phyloP scores from a whole-genome alignment of 2,113 vertebrate genomes.

The Piaya cayana region DNA sequence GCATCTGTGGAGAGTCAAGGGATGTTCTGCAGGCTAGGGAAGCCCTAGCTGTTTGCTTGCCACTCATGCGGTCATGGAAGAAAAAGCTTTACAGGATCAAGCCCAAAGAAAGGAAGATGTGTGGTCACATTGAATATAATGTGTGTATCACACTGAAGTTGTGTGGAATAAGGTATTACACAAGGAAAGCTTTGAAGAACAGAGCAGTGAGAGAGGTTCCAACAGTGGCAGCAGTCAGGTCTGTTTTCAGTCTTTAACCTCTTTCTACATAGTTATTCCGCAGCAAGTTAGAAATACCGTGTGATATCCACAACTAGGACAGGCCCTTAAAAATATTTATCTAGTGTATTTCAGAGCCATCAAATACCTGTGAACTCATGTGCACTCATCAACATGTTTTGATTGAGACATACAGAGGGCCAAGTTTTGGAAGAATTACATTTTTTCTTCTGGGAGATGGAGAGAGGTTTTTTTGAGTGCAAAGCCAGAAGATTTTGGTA shows the following conservation, averaged over 20 bases:
- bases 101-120: neutral
- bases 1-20: neutral
- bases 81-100: neutral
- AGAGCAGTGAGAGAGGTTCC: neutral
- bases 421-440: neutral
- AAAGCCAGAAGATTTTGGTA: neutral
- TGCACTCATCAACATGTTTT: neutral
- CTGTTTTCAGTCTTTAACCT: neutral
- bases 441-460: neutral
- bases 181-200: neutral
- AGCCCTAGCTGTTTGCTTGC: neutral
- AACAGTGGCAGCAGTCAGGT: neutral
- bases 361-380: neutral
- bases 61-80: neutral
- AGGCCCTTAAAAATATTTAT: neutral
- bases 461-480: neutral
- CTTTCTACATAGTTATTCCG: neutral
- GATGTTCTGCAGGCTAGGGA: neutral
- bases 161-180: neutral
- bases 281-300: neutral
- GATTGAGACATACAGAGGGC: fast-evolving
- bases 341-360: neutral
- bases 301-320: neutral
- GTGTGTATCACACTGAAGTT: neutral
- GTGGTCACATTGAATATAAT: neutral